phyloP scores from a whole-genome alignment of 2,113 vertebrate genomes.

The Pseudorectes ferrugineus region DNA sequence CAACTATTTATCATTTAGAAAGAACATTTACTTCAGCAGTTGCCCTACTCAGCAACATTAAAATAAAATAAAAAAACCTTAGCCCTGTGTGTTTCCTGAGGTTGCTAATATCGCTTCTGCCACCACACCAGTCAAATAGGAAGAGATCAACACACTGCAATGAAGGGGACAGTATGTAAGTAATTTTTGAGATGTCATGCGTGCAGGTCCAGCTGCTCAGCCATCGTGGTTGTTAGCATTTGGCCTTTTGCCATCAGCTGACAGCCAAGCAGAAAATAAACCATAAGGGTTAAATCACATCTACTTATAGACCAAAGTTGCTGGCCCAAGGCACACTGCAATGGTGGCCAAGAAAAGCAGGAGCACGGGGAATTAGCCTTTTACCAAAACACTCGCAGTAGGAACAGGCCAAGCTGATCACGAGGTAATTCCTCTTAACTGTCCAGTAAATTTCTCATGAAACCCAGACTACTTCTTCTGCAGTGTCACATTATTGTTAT shows the following conservation, averaged over 20 bases:
- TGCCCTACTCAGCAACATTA: neutral
- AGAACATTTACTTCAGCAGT: neutral
- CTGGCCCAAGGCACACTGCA: neutral
- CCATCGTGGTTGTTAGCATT: neutral
- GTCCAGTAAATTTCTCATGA: neutral
- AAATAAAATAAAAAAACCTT: neutral
- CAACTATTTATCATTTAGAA: neutral
- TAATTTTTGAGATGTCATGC: neutral
- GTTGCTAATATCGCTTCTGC: neutral
- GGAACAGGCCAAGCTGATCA: neutral
- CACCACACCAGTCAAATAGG: neutral
- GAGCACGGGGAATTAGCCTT: neutral
- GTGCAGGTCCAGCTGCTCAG: constrained; percentile 10
- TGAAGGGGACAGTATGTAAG: neutral
- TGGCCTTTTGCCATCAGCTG: constrained; percentile 18
- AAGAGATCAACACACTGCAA: neutral
- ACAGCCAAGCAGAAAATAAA: constrained; percentile 5
- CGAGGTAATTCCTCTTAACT: neutral
- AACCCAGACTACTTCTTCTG: neutral
- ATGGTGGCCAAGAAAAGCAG: neutral
- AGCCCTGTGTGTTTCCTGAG: neutral
- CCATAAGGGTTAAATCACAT: constrained; percentile 41
- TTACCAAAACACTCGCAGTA: neutral
- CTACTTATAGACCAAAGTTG: neutral
- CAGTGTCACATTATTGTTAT: neutral